Evolutionary conservation across 2,113 vertebrate species (phyloP), one percentile per base, ranked within the genome.

Genomic region (Clinocottus analis): DNA sequence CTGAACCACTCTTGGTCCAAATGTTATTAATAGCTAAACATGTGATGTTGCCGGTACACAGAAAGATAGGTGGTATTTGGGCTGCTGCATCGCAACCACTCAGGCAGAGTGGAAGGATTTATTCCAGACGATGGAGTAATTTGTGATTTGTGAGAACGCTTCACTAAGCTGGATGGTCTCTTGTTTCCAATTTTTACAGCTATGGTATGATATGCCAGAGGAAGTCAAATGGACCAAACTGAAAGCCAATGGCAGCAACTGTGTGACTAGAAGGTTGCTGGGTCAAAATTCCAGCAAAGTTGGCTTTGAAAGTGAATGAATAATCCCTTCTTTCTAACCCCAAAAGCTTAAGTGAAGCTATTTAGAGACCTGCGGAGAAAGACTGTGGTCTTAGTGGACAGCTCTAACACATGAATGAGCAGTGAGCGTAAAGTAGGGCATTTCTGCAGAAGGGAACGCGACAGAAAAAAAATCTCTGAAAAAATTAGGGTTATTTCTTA

Each of bases 311-410:
- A 87, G 63, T 82, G 65, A 90, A 84, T 88, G 79, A 87, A 88
- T 90, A 88, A 89, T 86, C 90, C 83, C 67, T 51, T 87, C 65
- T 82, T 81, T 49, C 77, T 79, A 74, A 83, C 85, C 83, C 88
- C 79, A 79, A 79, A 63, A 69, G 80, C 79, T 87, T 89, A 90
- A 87, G 79, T 82, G 74, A 68, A 86, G 83, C 88, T 89, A 90
- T 87, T 91, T 89, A 86, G 81, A 83, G 83, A 89, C 72, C 79
- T 86, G 74, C 67, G 82, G 85, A 78, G 13, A 23, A 82, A 86
- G 79, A 83, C 73, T 81, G 83, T 73, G 83, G 85, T 84, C 53
- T 84, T 87, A 84, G 73, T 86, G 90, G 87, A 77, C 77, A 83
- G 71, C 77, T 86, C 63, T 60, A 79, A 74, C 67, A 75, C 70